Percentiles rank a stretch among this genome's conserved stretches.
Evolutionary conservation across 2,888 invertebrate genomes (phyloP).

Genomic region (Spodoptera exigua): DNA sequence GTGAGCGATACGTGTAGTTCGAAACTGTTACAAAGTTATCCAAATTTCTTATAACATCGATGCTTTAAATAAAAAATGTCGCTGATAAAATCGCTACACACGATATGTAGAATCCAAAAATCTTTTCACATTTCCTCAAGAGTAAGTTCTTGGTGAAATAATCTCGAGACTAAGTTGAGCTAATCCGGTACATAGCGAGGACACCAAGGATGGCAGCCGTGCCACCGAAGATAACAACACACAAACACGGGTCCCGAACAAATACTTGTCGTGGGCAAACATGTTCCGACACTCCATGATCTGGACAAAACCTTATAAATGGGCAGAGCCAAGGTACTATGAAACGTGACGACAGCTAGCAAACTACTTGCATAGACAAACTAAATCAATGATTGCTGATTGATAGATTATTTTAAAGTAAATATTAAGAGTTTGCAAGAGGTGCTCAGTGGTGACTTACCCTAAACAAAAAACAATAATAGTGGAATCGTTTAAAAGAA

Average conservation of each 20-base stretch:
- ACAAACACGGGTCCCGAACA: constrained; percentile 48
- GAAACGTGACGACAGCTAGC: neutral
- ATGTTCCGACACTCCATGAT: constrained; percentile 44
- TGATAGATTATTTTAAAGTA: no score
- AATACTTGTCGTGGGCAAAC: constrained; percentile 54
- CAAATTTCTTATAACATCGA: no score
- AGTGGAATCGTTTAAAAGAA: no score
- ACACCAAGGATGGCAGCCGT: constrained; percentile 41
- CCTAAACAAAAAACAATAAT: no score
- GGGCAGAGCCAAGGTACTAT: neutral
- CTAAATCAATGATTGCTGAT: no score
- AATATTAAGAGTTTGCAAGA: no score
- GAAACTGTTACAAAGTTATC: no score
- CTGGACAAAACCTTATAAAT: constrained; percentile 42
- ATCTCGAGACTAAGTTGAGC: constrained; percentile 44
- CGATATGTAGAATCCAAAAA: neutral
- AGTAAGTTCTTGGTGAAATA: constrained; percentile 23
- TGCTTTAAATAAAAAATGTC: no score
- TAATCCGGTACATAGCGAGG: constrained; percentile 42
- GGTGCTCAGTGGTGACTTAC: no score
- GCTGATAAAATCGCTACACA: constrained; percentile 3
- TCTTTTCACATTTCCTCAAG: neutral
- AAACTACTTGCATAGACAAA: no score
- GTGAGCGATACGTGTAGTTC: no score
- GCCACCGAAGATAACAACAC: constrained; percentile 54